Evolutionary conservation across 2,797 vertebrate genomes (phyloP).

Genomic region (Pseudochirops cupreus): DNA sequence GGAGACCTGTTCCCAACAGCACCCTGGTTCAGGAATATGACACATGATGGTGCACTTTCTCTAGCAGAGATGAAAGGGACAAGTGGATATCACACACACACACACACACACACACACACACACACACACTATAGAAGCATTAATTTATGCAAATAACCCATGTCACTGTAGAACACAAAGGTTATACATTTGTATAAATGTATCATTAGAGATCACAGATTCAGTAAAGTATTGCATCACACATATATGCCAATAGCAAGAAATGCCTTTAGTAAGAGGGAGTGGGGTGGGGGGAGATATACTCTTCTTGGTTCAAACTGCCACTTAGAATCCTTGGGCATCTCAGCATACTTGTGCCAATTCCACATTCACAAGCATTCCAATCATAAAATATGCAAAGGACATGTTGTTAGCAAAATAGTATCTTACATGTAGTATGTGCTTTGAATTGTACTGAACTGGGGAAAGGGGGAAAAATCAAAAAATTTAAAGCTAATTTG

Average conservation of each 20-base stretch:
- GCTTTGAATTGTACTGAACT: background rate
- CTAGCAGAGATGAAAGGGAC: background rate
- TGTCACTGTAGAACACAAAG: background rate
- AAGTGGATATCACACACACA: background rate
- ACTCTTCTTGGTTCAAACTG: background rate
- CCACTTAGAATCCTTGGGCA: background rate
- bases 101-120: no score
- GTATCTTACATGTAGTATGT: background rate
- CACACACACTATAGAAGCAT: background rate
- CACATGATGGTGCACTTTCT: background rate
- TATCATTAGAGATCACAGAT: background rate
- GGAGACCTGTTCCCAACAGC: background rate
- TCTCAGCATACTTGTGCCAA: background rate
- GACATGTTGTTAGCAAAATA: background rate
- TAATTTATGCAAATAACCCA: background rate
- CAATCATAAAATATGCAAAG: background rate
- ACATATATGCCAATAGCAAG: background rate
- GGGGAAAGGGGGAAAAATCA: background rate
- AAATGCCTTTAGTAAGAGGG: background rate
- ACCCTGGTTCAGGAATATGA: background rate
- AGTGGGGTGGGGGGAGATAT: background rate
- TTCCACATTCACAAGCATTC: background rate
- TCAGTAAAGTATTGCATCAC: background rate
- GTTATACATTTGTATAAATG: background rate
- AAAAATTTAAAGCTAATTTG: background rate